Conservation (phyloP, 2,888 invertebrate genomes). For the Drosophila phalerata region DNA sequence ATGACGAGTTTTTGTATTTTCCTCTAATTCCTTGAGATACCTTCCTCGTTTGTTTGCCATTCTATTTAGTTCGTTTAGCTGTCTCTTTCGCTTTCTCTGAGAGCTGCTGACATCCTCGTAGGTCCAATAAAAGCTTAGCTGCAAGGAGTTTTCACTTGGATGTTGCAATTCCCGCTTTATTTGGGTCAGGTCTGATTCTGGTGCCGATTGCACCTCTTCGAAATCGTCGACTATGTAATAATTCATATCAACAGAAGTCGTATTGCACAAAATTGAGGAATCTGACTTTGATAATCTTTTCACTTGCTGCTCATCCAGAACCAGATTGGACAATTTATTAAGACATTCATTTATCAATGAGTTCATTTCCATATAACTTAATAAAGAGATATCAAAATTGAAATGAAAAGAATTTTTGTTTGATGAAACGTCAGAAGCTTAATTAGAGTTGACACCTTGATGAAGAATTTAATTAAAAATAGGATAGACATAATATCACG, state of each 20-base stretch:
- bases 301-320: background rate
- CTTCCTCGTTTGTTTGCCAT: conserved; percentile 13
- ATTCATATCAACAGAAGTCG: background rate
- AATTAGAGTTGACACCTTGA: background rate
- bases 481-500: background rate
- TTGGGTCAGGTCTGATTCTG: conserved; percentile 10
- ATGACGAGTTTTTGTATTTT: background rate
- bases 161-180: background rate
- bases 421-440: background rate
- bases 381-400: background rate
- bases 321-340: conserved; percentile 12
- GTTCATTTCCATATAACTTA: conserved; percentile 20
- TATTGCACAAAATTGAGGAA: background rate
- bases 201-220: conserved; percentile 20
- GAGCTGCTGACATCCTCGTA: background rate
- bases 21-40: background rate
- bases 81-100: conserved; percentile 22
- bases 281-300: background rate
- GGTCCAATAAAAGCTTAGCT: conserved; percentile 8
- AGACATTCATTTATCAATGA: background rate
- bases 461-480: background rate
- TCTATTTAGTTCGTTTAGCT: background rate
- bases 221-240: background rate
- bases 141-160: background rate
- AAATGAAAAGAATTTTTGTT: background rate